A percentile compares a stretch with the other conserved stretches of the same genome.
Conservation (phyloP, 2,888 invertebrate genomes). For the Parascotia fuliginaria region DNA sequence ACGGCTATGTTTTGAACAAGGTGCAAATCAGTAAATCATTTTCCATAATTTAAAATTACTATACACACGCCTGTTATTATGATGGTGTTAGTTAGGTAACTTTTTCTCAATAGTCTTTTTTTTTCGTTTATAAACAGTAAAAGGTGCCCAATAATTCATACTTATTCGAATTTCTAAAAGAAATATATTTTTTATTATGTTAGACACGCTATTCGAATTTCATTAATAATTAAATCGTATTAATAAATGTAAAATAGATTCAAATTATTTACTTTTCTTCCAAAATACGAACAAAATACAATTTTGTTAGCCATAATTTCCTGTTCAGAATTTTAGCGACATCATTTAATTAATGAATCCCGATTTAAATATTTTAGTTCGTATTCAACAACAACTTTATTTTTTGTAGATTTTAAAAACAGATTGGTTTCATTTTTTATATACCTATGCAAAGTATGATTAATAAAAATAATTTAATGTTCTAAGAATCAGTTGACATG, state of each 20-base stretch:
- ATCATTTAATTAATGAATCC: slow-evolving; percentile 17
- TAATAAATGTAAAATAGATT: slow-evolving; percentile 9
- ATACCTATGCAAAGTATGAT: neutral
- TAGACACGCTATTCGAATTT: slow-evolving; percentile 8
- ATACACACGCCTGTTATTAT: no score
- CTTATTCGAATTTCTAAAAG: slow-evolving; percentile 20
- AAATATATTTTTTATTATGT: slow-evolving; percentile 14
- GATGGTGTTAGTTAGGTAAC: no score
- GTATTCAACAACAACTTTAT: neutral
- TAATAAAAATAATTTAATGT: neutral
- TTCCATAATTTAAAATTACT: no score
- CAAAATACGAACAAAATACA: slow-evolving; percentile 11
- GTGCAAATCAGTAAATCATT: no score
- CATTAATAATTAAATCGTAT: slow-evolving; percentile 5
- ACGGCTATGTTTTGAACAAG: no score
- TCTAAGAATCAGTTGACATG: neutral
- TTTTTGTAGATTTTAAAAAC: neutral
- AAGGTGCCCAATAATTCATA: slow-evolving; percentile 18
- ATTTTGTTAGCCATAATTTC: slow-evolving; percentile 21
- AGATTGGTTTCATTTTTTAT: neutral
- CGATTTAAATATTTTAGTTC: slow-evolving; percentile 9
- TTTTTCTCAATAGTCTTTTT: no score
- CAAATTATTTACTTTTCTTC: neutral
- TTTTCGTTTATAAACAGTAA: slow-evolving; percentile 30
- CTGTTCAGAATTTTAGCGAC: slow-evolving; percentile 16